A percentile compares a stretch with the other conserved stretches of the same genome.
phyloP scores from a whole-genome alignment of 1,140 invertebrate species.

The Conus ventricosus region DNA sequence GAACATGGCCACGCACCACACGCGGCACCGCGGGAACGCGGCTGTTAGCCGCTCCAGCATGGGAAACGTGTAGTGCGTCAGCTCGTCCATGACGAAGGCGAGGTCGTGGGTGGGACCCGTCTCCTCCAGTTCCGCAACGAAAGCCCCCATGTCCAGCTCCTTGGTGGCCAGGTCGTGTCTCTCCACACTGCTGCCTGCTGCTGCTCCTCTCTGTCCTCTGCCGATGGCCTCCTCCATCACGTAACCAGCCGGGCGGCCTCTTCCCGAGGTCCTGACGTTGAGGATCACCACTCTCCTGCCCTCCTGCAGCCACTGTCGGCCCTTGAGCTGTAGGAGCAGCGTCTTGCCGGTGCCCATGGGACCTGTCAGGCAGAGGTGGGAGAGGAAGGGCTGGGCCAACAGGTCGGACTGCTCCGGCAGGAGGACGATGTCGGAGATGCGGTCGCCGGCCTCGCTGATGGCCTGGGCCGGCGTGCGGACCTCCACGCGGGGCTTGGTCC shows the following conservation, averaged over 20 bases:
- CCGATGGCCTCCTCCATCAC: constrained; percentile 29
- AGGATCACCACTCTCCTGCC: constrained; percentile 29
- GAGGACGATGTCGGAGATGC: constrained; percentile 31
- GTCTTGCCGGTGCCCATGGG: constrained; percentile 34
- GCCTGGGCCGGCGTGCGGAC: constrained; percentile 22
- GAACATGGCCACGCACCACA: constrained; percentile 37
- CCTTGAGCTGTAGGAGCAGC: constrained; percentile 28
- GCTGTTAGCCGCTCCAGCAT: background rate
- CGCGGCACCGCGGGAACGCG: background rate
- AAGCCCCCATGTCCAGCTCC: background rate
- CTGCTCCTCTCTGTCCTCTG: background rate
- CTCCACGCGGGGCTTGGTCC: constrained; percentile 30
- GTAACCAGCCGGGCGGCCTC: constrained; percentile 9
- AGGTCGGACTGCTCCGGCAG: constrained; percentile 13
- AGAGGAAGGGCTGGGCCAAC: constrained; percentile 6
- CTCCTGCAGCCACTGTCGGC: constrained; percentile 26
- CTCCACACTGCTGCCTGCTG: background rate
- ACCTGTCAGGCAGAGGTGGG: constrained; percentile 27
- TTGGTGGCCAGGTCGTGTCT: constrained; percentile 19
- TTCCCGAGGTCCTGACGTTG: constrained; percentile 16
- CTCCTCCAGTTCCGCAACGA: background rate
- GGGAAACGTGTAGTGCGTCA: constrained; percentile 25
- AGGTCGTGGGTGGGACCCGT: background rate
- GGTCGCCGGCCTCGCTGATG: constrained; percentile 17
- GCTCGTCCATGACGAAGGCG: constrained; percentile 22